A percentile compares a stretch with the other conserved stretches of the same genome.
These are phyloP conservation scores for Gandaritis pyraliata DNA, from an alignment of 2,888 invertebrate genomes.

Conservation along the genomic window DNA sequence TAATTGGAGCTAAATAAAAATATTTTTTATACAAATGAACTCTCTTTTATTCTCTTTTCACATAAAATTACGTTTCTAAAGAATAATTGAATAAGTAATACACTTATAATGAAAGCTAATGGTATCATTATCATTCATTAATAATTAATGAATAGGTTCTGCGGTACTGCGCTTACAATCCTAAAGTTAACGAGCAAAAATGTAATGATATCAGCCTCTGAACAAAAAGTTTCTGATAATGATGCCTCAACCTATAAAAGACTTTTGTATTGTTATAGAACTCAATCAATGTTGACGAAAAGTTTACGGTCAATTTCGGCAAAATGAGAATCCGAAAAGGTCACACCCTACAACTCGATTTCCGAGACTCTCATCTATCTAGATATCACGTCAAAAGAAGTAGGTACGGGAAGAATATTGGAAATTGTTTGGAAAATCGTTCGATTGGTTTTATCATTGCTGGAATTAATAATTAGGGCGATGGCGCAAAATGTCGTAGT, in stretches of 20 bases:
- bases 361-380: constrained; percentile 47
- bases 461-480: constrained; percentile 17
- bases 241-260: constrained; percentile 17
- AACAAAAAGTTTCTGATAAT: constrained; percentile 19
- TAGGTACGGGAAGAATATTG: constrained; percentile 27
- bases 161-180: constrained; percentile 3
- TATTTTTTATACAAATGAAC: constrained; percentile 20
- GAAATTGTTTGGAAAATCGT: constrained; percentile 25
- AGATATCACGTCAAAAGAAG: constrained; percentile 45
- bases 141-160: constrained; percentile 1
- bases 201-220: constrained; percentile 9
- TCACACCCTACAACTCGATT: constrained; percentile 48
- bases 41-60: constrained; percentile 3
- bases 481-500: too few species aligned
- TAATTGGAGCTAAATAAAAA: constrained; percentile 41
- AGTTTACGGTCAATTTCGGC: constrained; percentile 33
- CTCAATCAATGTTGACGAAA: constrained; percentile 30
- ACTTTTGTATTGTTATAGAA: constrained; percentile 29
- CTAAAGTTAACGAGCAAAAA: constrained; percentile 3
- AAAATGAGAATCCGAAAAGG: constrained; percentile 38
- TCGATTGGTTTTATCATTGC: constrained; percentile 26
- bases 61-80: constrained; percentile 2
- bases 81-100: constrained; percentile 4
- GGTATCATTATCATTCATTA: constrained; percentile 12
- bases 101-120: constrained; percentile 7